These are phyloP conservation scores for Schrankia costaestrigalis DNA, from an alignment of 2,888 invertebrate genomes.

Conservation along the genomic window DNA sequence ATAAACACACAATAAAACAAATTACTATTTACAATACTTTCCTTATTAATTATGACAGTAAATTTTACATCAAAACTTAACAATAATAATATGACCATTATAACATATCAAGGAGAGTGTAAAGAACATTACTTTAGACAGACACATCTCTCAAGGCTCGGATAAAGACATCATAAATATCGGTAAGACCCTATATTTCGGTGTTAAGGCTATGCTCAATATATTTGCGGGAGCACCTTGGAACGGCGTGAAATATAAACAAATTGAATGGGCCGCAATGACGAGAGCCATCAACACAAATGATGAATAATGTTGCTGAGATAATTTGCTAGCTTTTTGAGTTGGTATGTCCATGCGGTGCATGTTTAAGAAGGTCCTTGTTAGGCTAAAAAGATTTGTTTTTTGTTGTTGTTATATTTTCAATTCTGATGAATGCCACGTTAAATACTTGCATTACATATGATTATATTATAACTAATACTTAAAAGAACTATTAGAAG, in stretches of 20 bases:
- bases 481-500: no score
- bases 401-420: no score
- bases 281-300: slow-evolving; percentile 68
- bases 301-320: slow-evolving; percentile 74
- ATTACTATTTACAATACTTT: no score
- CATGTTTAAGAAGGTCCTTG: no score
- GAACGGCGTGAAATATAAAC: slow-evolving; percentile 78
- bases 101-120: slow-evolving; percentile 42
- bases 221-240: slow-evolving; percentile 67
- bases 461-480: no score
- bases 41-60: slow-evolving; percentile 2
- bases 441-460: no score
- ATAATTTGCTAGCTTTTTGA: background rate
- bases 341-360: background rate
- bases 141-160: slow-evolving; percentile 39
- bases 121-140: slow-evolving; percentile 60
- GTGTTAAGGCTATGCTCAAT: slow-evolving; percentile 56
- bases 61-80: slow-evolving; percentile 33
- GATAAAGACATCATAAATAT: slow-evolving; percentile 73
- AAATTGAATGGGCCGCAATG: slow-evolving; percentile 75
- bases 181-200: slow-evolving; percentile 72
- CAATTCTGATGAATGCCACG: no score
- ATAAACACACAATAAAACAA: no score
- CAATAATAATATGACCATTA: slow-evolving; percentile 45
- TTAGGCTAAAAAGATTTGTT: no score